These are phyloP conservation scores for Patagioenas fasciata DNA, from an alignment of 2,113 vertebrate species.

Conservation along the genomic window DNA sequence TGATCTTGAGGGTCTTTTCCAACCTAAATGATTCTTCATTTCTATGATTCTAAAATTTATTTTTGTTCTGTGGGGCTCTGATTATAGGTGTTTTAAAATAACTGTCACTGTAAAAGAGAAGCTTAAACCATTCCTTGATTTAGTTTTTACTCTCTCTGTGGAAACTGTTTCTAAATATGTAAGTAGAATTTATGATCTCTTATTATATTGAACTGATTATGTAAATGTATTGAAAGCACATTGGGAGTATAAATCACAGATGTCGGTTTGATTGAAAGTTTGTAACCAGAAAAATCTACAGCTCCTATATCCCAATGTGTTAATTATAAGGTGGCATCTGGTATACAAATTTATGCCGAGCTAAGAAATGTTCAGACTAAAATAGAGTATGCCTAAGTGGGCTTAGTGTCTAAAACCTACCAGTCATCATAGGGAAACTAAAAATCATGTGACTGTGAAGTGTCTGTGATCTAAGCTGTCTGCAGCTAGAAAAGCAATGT, in stretches of 20 bases:
- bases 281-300: constrained; percentile 77
- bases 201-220: constrained; percentile 77
- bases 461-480: constrained; percentile 44
- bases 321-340: constrained; percentile 82
- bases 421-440: constrained; percentile 46
- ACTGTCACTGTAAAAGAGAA: constrained; percentile 22
- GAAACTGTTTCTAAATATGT: constrained; percentile 63
- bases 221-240: constrained; percentile 79
- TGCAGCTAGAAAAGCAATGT: not conserved
- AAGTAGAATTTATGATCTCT: constrained; percentile 68
- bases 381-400: constrained; percentile 70
- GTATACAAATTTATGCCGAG: constrained; percentile 81
- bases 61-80: constrained; percentile 7
- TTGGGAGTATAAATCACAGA: constrained; percentile 82
- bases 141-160: constrained; percentile 63
- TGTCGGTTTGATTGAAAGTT: constrained; percentile 80
- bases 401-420: constrained; percentile 44
- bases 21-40: not conserved
- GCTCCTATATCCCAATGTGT: constrained; percentile 77
- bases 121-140: constrained; percentile 57
- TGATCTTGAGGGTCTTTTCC: not conserved
- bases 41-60: not conserved
- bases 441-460: constrained; percentile 39
- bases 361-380: constrained; percentile 76
- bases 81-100: constrained; percentile 25